Base-by-base conservation (phyloP, 1,140 invertebrate species). In the Gryllus bimaculatus region DNA sequence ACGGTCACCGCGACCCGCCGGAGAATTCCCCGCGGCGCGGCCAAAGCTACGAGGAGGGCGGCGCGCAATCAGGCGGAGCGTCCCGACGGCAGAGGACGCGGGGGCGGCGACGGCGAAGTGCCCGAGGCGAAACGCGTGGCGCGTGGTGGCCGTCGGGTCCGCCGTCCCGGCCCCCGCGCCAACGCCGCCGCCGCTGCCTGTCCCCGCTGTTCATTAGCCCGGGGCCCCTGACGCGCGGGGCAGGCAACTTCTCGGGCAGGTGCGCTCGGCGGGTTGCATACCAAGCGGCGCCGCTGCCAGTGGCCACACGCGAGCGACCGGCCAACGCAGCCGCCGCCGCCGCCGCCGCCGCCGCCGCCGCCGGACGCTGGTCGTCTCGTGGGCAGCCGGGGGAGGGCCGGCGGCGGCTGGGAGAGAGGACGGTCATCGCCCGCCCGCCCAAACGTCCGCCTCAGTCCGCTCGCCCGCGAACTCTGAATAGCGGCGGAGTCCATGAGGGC, bases 221-320 rank as follows among this genome's bases (percentile, higher is more conserved):
- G 10, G 10, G 54, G 54, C 54, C 26, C 26, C 10, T 66, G 54
- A 66, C 54, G 54, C 54, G 54, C 54, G 10, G 18, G 10, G 10
- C 54, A 66, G 54, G 54, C 54, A 66, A 66, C 54, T 66, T 66
- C 54, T 66, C 54, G 54, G 54, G 54, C 54, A 66, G 54, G 54
- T 66, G 54, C 54, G 54, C 54, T 66, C 54, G 54, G 54, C 54
- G 54, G 54, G 54, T 66, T 66, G 54, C 54, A 66, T 66, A 66
- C 54, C 54, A 66, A 66, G 18, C 54, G 54, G 10, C 54, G 54
- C 10, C 10, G 54, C 10, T 10, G 54, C 54, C 10, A 66, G 54
- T 13, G 54, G 54, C 54, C 10, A 13, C 26, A 39, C 26, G 26
- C 26, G 26, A 39, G 26, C 26, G 26, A 39, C 26, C 26, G 26